phyloP scores from a whole-genome alignment of 2,888 invertebrate species.

The Tuta absoluta region DNA sequence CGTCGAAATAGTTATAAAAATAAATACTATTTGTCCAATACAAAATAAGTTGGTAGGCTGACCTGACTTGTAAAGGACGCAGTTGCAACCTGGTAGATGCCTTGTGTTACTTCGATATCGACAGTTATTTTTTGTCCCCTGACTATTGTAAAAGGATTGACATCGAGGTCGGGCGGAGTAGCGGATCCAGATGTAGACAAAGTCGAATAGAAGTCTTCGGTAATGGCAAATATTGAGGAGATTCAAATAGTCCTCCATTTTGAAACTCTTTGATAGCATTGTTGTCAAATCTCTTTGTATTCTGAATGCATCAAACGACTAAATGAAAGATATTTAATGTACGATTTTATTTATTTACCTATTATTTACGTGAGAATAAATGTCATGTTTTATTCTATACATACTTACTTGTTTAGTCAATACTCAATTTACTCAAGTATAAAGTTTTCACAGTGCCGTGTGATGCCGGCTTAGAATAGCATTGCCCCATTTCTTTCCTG shows the following conservation, averaged over 20 bases:
- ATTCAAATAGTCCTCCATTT: conserved; percentile 50
- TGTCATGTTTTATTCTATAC: neutral
- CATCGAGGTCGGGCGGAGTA: conserved; percentile 70
- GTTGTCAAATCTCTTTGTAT: neutral
- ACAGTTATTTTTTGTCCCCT: conserved; percentile 33
- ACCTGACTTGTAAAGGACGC: no score
- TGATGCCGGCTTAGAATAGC: no score
- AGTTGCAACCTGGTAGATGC: no score
- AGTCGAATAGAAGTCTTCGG: conserved; percentile 60
- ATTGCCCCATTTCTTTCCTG: no score
- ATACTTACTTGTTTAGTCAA: neutral
- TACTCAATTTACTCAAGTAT: no score
- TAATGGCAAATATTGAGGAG: conserved; percentile 66
- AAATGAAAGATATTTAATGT: neutral
- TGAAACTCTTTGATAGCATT: conserved; percentile 21
- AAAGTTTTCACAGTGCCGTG: no score
- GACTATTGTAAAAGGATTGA: conserved; percentile 77
- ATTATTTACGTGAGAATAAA: neutral
- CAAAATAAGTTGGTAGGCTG: no score
- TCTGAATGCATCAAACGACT: neutral
- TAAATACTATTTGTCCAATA: no score
- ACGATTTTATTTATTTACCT: neutral
- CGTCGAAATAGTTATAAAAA: no score
- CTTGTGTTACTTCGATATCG: neutral
- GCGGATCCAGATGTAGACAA: conserved; percentile 74